Base-by-base conservation (phyloP, 92 coral and sea anemone genomes). In the Chrysogorgia sp. region DNA sequence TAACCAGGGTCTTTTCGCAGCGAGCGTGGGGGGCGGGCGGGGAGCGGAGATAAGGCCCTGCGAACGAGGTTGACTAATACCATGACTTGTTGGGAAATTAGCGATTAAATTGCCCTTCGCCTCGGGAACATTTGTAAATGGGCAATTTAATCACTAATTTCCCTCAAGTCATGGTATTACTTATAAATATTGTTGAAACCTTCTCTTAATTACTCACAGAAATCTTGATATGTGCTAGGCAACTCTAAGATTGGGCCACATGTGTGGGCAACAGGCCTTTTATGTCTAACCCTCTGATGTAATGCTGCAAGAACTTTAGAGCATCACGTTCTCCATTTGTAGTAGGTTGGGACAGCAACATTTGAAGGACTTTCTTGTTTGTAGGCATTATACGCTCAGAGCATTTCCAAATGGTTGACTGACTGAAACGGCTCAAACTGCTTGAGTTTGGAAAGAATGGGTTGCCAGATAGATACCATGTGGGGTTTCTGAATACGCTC, bases 311-410 rank as follows among this genome's bases (percentile, higher is more conserved):
- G 41, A 83, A 86, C 61, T 75, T 82, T 48, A 83, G 57, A 10
- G 90, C 86, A 79, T 90, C 90, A 21, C 91, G 82, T 60, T 86
- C 87, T 59, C 77, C 83, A 2, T 84, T 85, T 13, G 87, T 80
- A 37, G 34, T 69, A 61, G 91, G 89, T 20, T 76, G 56, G 31
- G 76, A 71, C 58, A 24, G 59, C 19, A 85, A 77, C 19, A 30
- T 60, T 30, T 89, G 81, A 8, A 86, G 86, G 22, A 89, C 88
- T 58, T 85, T 85, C 85, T 86, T 89, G 67, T 40, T 79, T 58
- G 89, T 88, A 26, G 89, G 82, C 6, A 74, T 81, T 1, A 77
- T 22, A 47, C 68, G 57, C 50, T 84, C 84, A 68, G 25, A 47
- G 45, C 35, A 56, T 74, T 41, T 66, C 60, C 52, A 86, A 63